Base-by-base conservation (phyloP, 2,797 vertebrate species). In the Amniataba percoides region DNA sequence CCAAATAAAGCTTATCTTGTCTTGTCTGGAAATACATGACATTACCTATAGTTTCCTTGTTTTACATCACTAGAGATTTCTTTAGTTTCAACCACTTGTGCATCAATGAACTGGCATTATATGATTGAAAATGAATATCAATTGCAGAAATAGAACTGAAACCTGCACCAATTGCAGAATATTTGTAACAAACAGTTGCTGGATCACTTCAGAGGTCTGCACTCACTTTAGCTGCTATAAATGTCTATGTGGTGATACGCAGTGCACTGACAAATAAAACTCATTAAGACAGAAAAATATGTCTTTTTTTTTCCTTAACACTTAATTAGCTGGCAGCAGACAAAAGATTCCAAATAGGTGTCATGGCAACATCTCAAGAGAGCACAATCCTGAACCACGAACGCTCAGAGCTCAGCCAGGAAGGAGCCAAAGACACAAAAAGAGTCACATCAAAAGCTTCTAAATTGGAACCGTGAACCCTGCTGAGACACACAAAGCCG, bases 321-420 rank as follows among this genome's bases (percentile, higher is more conserved):
- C 77, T 87, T 90, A 92, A 93, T 93, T 86, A 90, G 81, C 85
- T 85, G 87, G 77, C 83, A 61, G 76, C 83, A 76, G 85, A 93
- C 82, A 89, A 93, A 92, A 86, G 87, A 92, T 92, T 92, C 81
- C 85, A 87, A 85, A 91, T 85, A 91, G 91, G 82, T 90, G 91
- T 94, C 94, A 95, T 94, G 94, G 93, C 94, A 95, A 94, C 92
- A 86, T 91, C 90, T 94, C 82, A 83, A 72, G 89, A 87, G 90
- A 94, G 82, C 81, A 83, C 80, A 85, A 79, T 79, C 64, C 77
- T 89, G 87, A 90, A 83, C 55, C 23, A 34, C 83, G 88, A 89
- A 89, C 88, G 82, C 87, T 71, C 79, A 18, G 86, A 82, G 78
- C 83, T 83, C 80, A 82, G 78, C 71, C 87, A 88, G 89, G 84